A percentile compares a stretch with the other conserved stretches of the same genome.
phyloP scores from a whole-genome alignment of 2,113 vertebrate genomes.

The Catharus minimus region DNA sequence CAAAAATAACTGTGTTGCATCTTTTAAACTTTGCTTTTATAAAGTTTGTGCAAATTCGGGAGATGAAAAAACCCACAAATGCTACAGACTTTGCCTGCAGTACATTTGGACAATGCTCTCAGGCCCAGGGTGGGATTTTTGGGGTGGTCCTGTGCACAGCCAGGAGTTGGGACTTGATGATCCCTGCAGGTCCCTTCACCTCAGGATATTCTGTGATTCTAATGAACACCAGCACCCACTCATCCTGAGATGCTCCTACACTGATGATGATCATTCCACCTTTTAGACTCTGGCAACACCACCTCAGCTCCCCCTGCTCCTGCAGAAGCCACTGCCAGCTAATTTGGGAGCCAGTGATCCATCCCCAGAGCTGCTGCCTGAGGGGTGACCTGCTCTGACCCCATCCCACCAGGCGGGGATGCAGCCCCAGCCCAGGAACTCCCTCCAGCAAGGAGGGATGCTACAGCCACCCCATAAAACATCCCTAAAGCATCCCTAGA shows the following conservation, averaged over 20 bases:
- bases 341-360: neutral
- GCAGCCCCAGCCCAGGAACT: neutral
- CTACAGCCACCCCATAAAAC: neutral
- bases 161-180: neutral
- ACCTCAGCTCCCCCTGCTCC: neutral
- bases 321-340: neutral
- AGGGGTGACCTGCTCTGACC: neutral
- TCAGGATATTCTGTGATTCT: neutral
- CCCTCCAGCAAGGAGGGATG: neutral
- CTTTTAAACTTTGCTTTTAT: neutral
- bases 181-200: no score
- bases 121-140: neutral
- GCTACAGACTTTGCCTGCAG: neutral
- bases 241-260: neutral
- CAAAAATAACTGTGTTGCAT: neutral
- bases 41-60: neutral
- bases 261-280: neutral
- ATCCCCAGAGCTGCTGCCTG: neutral
- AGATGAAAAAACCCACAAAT: rapidly evolving
- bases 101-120: neutral
- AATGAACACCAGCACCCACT: neutral
- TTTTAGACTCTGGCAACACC: neutral
- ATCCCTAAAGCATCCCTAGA: neutral
- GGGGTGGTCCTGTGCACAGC: neutral
- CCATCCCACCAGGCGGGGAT: neutral